A percentile compares a stretch with the other conserved stretches of the same genome.
These are phyloP conservation scores for Pelodytes ibericus DNA, from an alignment of 2,797 vertebrate species.

Conservation along the genomic window DNA sequence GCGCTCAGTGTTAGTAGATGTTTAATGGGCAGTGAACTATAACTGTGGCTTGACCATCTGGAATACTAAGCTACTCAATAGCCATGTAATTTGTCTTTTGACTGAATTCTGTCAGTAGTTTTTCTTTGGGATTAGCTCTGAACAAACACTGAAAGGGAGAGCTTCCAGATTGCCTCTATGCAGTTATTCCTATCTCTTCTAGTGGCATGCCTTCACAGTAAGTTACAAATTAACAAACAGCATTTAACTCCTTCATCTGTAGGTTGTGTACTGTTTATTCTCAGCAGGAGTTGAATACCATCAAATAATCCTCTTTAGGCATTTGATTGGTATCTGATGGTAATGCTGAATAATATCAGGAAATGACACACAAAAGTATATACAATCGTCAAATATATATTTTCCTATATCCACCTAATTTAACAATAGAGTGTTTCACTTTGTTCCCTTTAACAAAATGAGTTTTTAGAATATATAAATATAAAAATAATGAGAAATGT, in stretches of 20 bases:
- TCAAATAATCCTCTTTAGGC: slow-evolving; percentile 5
- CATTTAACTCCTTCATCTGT: slow-evolving; percentile 43
- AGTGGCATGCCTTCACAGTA: slow-evolving; percentile 56
- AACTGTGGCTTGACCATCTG: slow-evolving; percentile 65
- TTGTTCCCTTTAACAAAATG: too few relatives aligned
- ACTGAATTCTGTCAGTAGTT: slow-evolving; percentile 64
- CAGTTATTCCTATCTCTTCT: slow-evolving; percentile 50
- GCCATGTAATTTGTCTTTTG: slow-evolving; percentile 69
- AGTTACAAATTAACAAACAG: slow-evolving; percentile 63
- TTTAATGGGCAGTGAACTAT: slow-evolving; percentile 63
- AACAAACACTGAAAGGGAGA: slow-evolving; percentile 62
- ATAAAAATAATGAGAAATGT: too few relatives aligned
- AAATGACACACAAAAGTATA: background rate
- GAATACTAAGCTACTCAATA: slow-evolving; percentile 69
- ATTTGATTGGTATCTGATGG: slow-evolving; percentile 2
- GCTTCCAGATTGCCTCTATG: slow-evolving; percentile 60
- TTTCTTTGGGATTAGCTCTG: slow-evolving; percentile 60
- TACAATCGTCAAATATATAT: background rate
- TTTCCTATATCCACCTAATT: too few relatives aligned
- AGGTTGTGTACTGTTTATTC: background rate
- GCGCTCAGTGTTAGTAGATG: slow-evolving; percentile 61
- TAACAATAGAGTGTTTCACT: too few relatives aligned
- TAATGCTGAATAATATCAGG: background rate
- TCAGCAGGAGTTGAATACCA: slow-evolving; percentile 31
- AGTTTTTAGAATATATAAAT: too few relatives aligned